Evolutionary conservation across 2,797 vertebrate genomes (phyloP), one percentile per base, ranked within the genome.

Genomic region (Myioborus melanocephalus): DNA sequence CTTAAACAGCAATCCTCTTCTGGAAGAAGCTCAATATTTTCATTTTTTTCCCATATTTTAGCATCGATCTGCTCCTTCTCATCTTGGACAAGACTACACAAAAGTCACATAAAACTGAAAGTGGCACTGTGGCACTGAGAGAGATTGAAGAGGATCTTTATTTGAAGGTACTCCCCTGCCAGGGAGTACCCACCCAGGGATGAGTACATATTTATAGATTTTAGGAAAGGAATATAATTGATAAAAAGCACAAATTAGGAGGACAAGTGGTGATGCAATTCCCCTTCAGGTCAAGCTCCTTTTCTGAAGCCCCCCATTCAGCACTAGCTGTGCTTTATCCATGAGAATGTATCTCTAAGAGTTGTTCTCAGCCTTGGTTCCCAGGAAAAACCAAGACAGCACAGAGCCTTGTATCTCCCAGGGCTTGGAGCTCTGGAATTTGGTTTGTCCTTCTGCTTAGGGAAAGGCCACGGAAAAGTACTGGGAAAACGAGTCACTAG

Each of bases 361-460:
- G 7, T 2, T 32, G 13, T 17, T 46, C 61, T 21, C 2, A 2
- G 34, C 22, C 18, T 37, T 66, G 28, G 22, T 6, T 56, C 34
- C 34, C 28, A 65, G 28, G 22, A 66, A 27, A 7, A 56, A 1
- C 27, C 17, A 37, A 55, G 17, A 3, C 0, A 65, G 14, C 17
- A 8, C 10, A 4, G n/a, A 15, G 24, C 14, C 28, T 14, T 47
- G n/a, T 17, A 37, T 1, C 2, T 1, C 41, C 11, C 2, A 1
- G 7, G 34, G 22, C 28, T n/a, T 79, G 50, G 28, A 56, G 28
- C 41, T 56, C 18, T 46, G 50, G 14, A 65, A 16, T 55, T 46
- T 26, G 5, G 6, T 65, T 78, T 26, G 27, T 7, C 13, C 8
- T 55, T 44, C 14, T 65, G n/a, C 17, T 12, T 22, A 37, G 4